These are phyloP conservation scores for Halocynthia roretzi DNA, from an alignment of 23 tunicate genomes.

Conservation along the genomic window DNA sequence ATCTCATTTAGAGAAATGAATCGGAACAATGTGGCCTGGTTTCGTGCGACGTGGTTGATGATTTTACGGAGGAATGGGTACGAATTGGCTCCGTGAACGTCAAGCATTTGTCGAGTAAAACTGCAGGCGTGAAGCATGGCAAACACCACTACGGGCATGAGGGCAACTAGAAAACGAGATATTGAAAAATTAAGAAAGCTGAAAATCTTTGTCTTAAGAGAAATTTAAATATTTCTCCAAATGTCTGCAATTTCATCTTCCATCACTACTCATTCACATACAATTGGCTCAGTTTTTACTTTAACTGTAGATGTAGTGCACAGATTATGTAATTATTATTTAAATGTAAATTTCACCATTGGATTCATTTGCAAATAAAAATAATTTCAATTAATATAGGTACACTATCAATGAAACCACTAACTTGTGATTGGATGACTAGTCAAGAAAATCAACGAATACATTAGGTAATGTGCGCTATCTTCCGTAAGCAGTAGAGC, in stretches of 20 bases:
- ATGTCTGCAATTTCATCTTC: neutral
- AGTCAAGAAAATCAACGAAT: conserved; percentile 56
- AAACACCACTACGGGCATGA: conserved; percentile 71
- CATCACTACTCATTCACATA: neutral
- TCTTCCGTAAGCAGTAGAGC: conserved; percentile 61
- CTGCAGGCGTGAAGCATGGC: conserved; percentile 82
- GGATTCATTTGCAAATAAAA: neutral
- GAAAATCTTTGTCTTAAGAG: too few species aligned
- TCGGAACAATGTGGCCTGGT: conserved; percentile 64
- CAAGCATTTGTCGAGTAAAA: conserved; percentile 77
- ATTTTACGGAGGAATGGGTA: conserved; percentile 46
- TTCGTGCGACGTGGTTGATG: conserved; percentile 69
- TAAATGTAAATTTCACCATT: neutral
- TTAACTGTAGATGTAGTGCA: neutral
- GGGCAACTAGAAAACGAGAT: conserved; percentile 47
- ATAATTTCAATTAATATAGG: neutral
- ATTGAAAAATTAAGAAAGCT: neutral
- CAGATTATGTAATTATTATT: neutral
- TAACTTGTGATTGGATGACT: conserved; percentile 69
- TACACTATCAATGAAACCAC: neutral
- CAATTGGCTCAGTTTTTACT: too few species aligned
- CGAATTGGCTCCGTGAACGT: conserved; percentile 60
- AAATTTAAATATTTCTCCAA: too few species aligned
- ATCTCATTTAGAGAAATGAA: conserved; percentile 61
- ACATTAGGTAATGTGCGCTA: conserved; percentile 80